These are phyloP conservation scores for Genyomyrus donnyi DNA, from an alignment of 2,113 vertebrate species.

Conservation along the genomic window DNA sequence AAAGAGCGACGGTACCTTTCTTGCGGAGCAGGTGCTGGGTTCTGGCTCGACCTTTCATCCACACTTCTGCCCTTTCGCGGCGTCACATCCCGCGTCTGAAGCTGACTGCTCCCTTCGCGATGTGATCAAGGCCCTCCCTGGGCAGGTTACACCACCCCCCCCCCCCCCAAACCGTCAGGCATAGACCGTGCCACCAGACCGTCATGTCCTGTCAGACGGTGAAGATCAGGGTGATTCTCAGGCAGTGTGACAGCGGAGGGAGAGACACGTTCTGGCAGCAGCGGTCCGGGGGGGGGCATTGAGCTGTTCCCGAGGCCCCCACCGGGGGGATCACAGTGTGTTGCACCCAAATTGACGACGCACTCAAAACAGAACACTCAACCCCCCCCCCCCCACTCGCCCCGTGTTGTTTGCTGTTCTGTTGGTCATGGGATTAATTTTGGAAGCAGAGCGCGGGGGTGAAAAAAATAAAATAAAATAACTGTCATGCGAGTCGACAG, in stretches of 20 bases:
- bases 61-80: slow-evolving; percentile 12
- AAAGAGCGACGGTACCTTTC: background rate
- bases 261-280: slow-evolving; percentile 21
- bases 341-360: background rate
- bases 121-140: slow-evolving; percentile 58
- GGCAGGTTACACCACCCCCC: slow-evolving; percentile 44
- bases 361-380: slow-evolving; percentile 18
- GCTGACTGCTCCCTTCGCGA: slow-evolving; percentile 43
- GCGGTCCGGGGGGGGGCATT: slow-evolving; percentile 15
- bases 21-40: background rate
- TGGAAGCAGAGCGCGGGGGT: slow-evolving; percentile 59
- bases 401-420: slow-evolving; percentile 67
- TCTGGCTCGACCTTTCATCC: background rate
- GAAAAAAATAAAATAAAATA: slow-evolving; percentile 67
- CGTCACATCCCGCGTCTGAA: slow-evolving; percentile 46
- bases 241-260: slow-evolving; percentile 18
- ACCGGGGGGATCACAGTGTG: background rate
- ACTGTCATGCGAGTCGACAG: slow-evolving; percentile 95
- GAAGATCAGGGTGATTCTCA: slow-evolving; percentile 9
- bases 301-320: background rate
- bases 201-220: slow-evolving; percentile 49
- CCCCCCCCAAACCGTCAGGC: slow-evolving; percentile 36
- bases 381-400: background rate
- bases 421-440: slow-evolving; percentile 80
- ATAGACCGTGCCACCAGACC: slow-evolving; percentile 44